Evolutionary conservation across 92 coral and sea anemone genomes (phyloP), one percentile per base, ranked within the genome.

Genomic region (Actinernus sp.): DNA sequence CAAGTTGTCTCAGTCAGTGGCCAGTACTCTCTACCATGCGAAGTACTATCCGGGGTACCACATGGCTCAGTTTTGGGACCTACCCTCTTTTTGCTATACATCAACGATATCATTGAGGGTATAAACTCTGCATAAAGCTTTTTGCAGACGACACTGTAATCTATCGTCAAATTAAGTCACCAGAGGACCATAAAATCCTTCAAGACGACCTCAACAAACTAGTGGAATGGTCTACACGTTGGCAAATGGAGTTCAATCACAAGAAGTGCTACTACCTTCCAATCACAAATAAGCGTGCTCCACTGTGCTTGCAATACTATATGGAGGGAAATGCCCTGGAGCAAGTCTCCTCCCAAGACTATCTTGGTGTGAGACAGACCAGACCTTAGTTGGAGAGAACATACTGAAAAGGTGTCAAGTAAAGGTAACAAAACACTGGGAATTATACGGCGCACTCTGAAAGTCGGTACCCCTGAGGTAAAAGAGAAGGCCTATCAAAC

Each of bases 1-100:
- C 80, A 73, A 61, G 32, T 39, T 33, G 70, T 60, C 36, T 41
- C 70, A 46, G 80, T 73, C 39, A 61, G 61, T 41, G 80, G 80
- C 23, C 23, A 58, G 23, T 63, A 67, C 49, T 53, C 75, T 40
- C 30, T 17, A 11, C 32, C 22, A 18, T 31, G 26, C 16, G 12
- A 55, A 11, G 63, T 67, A 21, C 16, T 52, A 23, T 67, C 75
- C 2, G 75, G 75, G 2, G 63, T 67, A 13, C 63, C 74, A 13
- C 75, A 67, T 22, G 75, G 50, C 0, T 67, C 75, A 17, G 63
- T 67, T 8, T 32, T 66, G 47, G 74, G 74, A 9, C 49, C 74
- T 4, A 66, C 74, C 4, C 74, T 66, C 11, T 52, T 67, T 26
- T 26, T 67, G 16, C 43, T 67, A 28, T 57, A 56, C 18, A 62